Conservation (phyloP, 2,797 vertebrate genomes). For the Lepus oiostolus region DNA sequence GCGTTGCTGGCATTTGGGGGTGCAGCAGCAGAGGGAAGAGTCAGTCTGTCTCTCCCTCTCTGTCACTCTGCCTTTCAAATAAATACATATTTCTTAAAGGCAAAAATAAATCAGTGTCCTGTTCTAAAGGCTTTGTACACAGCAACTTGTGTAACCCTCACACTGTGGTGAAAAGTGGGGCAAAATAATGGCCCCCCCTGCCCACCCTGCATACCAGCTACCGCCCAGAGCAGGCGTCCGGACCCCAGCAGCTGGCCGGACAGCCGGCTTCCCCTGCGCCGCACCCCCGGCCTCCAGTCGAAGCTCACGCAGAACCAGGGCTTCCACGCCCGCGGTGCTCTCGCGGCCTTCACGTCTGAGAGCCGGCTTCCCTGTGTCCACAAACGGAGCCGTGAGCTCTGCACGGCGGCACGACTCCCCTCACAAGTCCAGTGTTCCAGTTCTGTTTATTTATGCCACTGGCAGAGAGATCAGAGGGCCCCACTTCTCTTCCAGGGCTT, state of each 20-base stretch:
- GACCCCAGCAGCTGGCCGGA: neutral
- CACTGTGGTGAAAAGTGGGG: neutral
- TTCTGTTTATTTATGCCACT: neutral
- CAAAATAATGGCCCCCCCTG: neutral
- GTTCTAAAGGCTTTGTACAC: neutral
- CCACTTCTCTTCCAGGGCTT: fast-evolving
- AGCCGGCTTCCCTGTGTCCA: neutral
- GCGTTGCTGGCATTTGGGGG: no score
- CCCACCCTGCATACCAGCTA: neutral
- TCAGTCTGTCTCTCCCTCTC: no score
- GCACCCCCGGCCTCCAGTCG: neutral
- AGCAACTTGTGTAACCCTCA: neutral
- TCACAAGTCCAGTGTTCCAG: neutral
- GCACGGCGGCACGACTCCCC: neutral
- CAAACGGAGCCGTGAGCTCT: neutral
- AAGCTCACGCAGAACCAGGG: neutral
- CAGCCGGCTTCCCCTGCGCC: no score
- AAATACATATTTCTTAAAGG: no score
- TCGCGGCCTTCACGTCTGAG: neutral
- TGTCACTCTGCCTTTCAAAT: no score
- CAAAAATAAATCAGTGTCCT: neutral
- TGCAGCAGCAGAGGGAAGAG: no score
- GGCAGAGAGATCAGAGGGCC: neutral
- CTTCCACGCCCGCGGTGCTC: neutral
- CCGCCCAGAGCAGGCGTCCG: fast-evolving